Evolutionary conservation across 2,113 vertebrate genomes (phyloP).

Genomic region (Phasianus colchicus): DNA sequence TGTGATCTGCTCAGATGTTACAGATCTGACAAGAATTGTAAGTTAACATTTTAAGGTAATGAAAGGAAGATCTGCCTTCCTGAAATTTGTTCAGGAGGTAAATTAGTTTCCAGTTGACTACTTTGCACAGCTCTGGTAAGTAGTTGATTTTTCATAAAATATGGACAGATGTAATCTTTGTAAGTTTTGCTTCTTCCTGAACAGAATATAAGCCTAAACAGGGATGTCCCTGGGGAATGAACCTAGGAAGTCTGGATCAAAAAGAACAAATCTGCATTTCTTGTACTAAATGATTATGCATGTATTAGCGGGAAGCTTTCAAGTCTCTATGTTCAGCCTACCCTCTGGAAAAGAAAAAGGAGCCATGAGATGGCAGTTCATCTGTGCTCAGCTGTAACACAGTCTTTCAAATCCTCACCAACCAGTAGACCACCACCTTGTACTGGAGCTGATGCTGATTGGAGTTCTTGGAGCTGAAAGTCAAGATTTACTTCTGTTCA

Average conservation of each 20-base stretch:
- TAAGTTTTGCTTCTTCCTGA: not conserved
- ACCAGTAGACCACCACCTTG: accelerated
- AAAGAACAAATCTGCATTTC: not conserved
- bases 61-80: not conserved
- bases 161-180: not conserved
- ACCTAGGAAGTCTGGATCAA: not conserved
- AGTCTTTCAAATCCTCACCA: not conserved
- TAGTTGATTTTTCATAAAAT: not conserved
- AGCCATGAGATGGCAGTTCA: not conserved
- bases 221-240: not conserved
- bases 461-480: not conserved
- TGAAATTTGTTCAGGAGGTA: not conserved
- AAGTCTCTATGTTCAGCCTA: not conserved
- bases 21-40: not conserved
- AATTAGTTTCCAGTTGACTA: not conserved
- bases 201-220: not conserved
- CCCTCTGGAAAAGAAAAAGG: not conserved
- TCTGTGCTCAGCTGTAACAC: not conserved
- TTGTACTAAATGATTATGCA: not conserved
- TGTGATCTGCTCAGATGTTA: not conserved
- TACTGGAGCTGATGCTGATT: not conserved
- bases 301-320: not conserved
- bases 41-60: not conserved
- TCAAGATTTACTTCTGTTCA: not conserved
- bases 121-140: not conserved